Evolutionary conservation across 1,140 invertebrate genomes (phyloP).

Genomic region (Euglossa dilemma): DNA sequence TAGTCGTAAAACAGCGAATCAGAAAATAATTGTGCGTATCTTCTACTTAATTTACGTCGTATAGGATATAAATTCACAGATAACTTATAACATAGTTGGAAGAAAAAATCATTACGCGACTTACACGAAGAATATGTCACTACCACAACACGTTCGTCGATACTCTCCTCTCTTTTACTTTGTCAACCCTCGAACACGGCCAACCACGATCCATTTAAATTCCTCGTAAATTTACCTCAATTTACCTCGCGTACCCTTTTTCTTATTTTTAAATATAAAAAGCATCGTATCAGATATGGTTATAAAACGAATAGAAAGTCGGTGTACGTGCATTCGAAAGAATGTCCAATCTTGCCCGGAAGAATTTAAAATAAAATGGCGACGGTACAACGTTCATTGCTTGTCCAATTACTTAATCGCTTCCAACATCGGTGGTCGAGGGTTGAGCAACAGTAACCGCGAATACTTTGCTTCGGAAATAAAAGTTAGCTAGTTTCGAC

Average conservation of each 20-base stretch:
- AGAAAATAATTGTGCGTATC: conserved; percentile 12
- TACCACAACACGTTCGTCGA: not conserved
- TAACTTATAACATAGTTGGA: not conserved
- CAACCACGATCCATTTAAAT: not conserved
- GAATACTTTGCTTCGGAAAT: conserved; percentile 3
- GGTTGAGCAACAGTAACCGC: not conserved
- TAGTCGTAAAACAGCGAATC: not conserved
- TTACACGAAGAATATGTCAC: not conserved
- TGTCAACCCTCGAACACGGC: not conserved
- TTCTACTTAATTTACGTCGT: conserved; percentile 3
- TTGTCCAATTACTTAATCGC: too few relatives aligned
- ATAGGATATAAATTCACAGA: conserved; percentile 5
- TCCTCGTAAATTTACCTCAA: too few relatives aligned
- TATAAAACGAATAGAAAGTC: too few relatives aligned
- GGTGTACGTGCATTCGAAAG: too few relatives aligned
- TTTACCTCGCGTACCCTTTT: too few relatives aligned
- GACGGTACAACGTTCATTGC: not conserved
- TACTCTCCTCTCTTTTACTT: too few relatives aligned
- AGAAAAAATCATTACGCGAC: not conserved
- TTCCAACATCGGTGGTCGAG: not conserved
- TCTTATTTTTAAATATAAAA: too few relatives aligned
- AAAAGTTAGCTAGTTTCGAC: not conserved
- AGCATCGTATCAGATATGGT: too few relatives aligned
- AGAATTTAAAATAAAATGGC: not conserved
- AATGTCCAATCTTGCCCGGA: not conserved